Evolutionary conservation across 2,113 vertebrate species (phyloP).

Genomic region (Dermatemys mawii): DNA sequence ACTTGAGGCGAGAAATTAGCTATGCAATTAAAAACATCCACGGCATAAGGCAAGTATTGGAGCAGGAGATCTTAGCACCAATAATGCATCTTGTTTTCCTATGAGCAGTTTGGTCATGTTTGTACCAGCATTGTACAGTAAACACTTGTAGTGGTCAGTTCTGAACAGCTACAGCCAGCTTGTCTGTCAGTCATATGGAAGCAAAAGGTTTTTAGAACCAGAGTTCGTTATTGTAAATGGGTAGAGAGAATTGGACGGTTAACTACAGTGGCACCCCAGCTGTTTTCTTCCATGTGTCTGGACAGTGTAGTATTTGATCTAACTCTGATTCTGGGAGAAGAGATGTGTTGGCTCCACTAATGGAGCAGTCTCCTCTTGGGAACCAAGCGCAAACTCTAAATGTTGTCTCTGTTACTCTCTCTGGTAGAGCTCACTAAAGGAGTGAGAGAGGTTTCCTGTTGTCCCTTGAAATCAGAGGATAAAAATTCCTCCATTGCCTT

Average conservation of each 20-base stretch:
- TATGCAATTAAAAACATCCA: constrained; percentile 99
- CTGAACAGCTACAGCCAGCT: background rate
- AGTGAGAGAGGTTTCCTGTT: too few relatives aligned
- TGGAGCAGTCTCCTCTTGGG: background rate
- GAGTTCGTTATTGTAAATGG: accelerated
- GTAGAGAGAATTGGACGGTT: background rate
- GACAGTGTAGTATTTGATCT: accelerated
- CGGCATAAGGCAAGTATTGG: constrained; percentile 92
- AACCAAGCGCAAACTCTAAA: background rate
- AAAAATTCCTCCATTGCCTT: background rate
- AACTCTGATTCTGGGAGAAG: background rate
- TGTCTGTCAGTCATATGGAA: accelerated
- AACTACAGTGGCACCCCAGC: too few relatives aligned
- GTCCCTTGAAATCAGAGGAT: background rate
- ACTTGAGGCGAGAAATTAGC: constrained; percentile 93
- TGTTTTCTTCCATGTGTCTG: accelerated
- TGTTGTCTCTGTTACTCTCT: too few relatives aligned
- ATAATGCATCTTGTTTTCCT: accelerated
- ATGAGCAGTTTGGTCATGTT: accelerated
- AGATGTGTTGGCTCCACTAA: too few relatives aligned
- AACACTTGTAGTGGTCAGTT: background rate
- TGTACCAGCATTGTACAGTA: accelerated
- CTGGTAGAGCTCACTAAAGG: too few relatives aligned
- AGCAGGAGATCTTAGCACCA: background rate
- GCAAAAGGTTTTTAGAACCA: accelerated